Base-by-base conservation (phyloP, 1,140 invertebrate genomes). In the Tetramorium parvispinum region DNA sequence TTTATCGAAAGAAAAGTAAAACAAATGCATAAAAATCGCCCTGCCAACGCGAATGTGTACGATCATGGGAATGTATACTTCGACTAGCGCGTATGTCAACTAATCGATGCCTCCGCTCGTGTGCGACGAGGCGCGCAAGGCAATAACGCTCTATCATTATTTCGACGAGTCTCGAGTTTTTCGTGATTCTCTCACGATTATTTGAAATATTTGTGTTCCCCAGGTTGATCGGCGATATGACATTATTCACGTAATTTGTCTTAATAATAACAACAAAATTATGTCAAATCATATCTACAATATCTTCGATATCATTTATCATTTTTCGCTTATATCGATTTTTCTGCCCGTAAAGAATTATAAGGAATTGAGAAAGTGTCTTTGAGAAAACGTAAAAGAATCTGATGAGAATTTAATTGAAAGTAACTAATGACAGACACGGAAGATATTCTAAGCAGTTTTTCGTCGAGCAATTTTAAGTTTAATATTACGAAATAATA, bases 111-210 rank as follows among this genome's bases (percentile, higher is more conserved):
- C 66, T 75, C n/a, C 13, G 53, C 53, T 83, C 68, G n/a, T 61
- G 79, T 75, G 68, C 27, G 79, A 73, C 55, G 68, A 83, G 8
- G 55, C 68, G 68, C 40, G 79, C 66, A 73, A 73, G 53, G 66
- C 24, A 82, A 82, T 82, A 82, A 73, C 66, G 66, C n/a, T 83
- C 43, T 73, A 83, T 83, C 53, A 73, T 83, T 59, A 83, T 83
- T 83, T 83, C 43, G 24, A 82, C 40, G 68, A 83, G 18, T 82
- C 53, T 82, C 53, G 13, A 16, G 16, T 61, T 83, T 83, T 75
- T 75, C 53, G 11, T 49, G 24, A 24, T 24, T 27, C 16, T 57
- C 10, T 27, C 78, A 70, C 37, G 37, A 70, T 75, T 83, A 83
- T 75, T 83, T 59, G 1, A 13, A 2, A 83, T 73, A 59, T 59